Evolutionary conservation across 2,113 vertebrate genomes (phyloP).

Genomic region (Benitochromis conjunctus): DNA sequence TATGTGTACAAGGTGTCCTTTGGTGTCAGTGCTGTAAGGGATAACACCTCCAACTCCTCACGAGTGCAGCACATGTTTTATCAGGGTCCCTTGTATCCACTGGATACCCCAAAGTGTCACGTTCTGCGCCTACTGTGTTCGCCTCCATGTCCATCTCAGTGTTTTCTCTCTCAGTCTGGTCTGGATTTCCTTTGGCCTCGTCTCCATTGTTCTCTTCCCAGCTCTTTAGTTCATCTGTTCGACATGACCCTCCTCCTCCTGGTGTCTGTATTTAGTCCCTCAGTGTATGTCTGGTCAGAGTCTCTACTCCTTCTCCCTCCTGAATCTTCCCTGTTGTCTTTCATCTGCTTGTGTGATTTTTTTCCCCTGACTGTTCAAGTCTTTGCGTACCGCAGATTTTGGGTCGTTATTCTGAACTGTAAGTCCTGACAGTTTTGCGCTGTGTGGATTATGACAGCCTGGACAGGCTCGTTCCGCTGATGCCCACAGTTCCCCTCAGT

Average conservation of each 20-base stretch:
- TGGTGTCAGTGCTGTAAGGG: background rate
- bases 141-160: background rate
- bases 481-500: background rate
- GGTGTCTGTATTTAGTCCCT: background rate
- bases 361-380: background rate
- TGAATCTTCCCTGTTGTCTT: background rate
- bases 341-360: background rate
- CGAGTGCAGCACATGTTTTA: background rate
- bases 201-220: background rate
- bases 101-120: background rate
- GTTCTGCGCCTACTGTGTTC: background rate
- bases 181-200: background rate
- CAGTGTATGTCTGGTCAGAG: background rate
- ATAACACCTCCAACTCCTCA: background rate
- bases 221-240: background rate
- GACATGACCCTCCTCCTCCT: background rate
- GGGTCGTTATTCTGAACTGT: background rate
- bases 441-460: background rate
- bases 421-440: background rate
- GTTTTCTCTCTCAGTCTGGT: background rate
- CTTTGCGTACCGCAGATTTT: fast-evolving
- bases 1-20: background rate
- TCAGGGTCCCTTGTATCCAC: background rate
- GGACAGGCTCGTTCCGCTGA: background rate
- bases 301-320: background rate